Evolutionary conservation across 1,140 invertebrate species (phyloP), one percentile per base, ranked within the genome.

Genomic region (Druon quercuslanigerum): DNA sequence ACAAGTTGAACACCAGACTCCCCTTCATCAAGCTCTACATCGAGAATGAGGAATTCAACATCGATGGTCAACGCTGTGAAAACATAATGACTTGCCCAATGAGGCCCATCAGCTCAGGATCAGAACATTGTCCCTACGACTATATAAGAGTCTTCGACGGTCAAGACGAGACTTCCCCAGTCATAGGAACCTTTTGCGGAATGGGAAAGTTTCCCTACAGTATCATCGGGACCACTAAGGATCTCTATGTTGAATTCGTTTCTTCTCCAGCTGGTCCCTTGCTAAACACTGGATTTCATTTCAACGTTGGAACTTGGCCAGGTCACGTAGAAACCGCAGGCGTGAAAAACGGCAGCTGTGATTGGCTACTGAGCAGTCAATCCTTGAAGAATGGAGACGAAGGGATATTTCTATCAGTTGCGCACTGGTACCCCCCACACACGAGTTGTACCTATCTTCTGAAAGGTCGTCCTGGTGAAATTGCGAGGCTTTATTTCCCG

Each of bases 71-170:
- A 85, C 93, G 97, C 72, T 98, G 97, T 87, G 97, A 98, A 88
- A 98, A 98, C 88, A 96, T 98, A 78, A 97, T 98, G 95, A 97
- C 97, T 3, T 98, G 97, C 86, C 97, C 97, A 14, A 97, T 98
- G 94, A 92, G 96, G 78, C 96, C 96, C 1, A 96, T 97, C 57
- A 96, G 95, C 51, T 96, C 96, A 78, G 96, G 96, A 52, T 93
- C 95, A 56, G 95, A 96, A 82, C 95, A 97, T 83, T 98, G 97
- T 88, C 97, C 96, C 0, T 97, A 96, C 90, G 97, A 98, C 87
- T 97, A 96, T 91, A 95, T 98, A 75, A 93, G 94, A 74, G 96
- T 98, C 66, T 98, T 97, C 92, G 97, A 98, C 85, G 97, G 97
- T 1, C 96, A 96, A 83, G 95, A 97, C 85, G 96, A 97, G 77